These are phyloP conservation scores for Autographa pulchrina DNA, from an alignment of 2,888 invertebrate species.

Conservation along the genomic window DNA sequence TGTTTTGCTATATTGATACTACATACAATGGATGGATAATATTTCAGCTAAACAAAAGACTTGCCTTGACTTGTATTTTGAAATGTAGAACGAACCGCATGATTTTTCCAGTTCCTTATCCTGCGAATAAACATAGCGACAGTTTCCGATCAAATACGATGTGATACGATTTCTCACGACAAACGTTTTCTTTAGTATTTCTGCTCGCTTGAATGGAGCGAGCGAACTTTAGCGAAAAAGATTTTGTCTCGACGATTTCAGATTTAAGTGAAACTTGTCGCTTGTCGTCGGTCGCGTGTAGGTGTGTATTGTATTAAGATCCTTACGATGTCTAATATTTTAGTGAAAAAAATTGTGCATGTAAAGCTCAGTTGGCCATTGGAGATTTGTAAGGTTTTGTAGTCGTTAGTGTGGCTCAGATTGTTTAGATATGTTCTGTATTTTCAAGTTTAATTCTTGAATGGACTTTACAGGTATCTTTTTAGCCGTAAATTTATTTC, in stretches of 20 bases:
- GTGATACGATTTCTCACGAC: neutral
- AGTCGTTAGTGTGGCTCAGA: slow-evolving; percentile 13
- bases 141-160: neutral
- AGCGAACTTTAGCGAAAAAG: slow-evolving; percentile 58
- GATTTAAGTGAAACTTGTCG: slow-evolving; percentile 81
- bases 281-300: slow-evolving; percentile 74
- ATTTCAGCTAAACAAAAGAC: too few relatives aligned
- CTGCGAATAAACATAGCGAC: neutral
- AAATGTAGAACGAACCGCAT: neutral
- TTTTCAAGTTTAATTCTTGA: neutral
- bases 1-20: too few relatives aligned
- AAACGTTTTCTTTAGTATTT: slow-evolving; percentile 33
- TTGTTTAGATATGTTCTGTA: neutral
- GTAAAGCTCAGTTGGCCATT: slow-evolving; percentile 19
- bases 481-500: too few relatives aligned
- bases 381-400: slow-evolving; percentile 29
- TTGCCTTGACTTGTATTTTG: neutral
- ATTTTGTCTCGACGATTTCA: slow-evolving; percentile 76
- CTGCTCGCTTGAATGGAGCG: slow-evolving; percentile 52
- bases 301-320: slow-evolving; percentile 74
- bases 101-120: neutral
- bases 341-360: slow-evolving; percentile 30
- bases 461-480: neutral
- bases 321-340: slow-evolving; percentile 60
- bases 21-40: too few relatives aligned